These are phyloP conservation scores for Entomobrya multifasciata DNA, from an alignment of 2,888 invertebrate genomes.

Conservation along the genomic window DNA sequence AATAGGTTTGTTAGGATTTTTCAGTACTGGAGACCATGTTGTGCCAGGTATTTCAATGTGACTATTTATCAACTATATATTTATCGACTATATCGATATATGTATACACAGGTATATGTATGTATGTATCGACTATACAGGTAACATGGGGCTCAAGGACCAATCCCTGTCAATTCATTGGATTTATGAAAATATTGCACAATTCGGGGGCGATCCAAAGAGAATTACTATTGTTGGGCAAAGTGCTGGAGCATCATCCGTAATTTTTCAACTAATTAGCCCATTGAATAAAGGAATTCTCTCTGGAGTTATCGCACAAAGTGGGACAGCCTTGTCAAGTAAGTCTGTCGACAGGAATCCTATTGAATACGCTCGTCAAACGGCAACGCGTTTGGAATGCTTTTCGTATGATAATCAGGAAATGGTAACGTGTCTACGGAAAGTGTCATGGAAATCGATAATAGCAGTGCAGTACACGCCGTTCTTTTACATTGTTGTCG, in stretches of 20 bases:
- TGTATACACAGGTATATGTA: neutral
- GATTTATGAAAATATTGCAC: conserved; percentile 42
- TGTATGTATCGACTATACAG: neutral
- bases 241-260: conserved; percentile 53
- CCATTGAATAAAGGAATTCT: conserved; percentile 54
- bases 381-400: conserved; percentile 37
- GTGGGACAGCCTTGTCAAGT: conserved; percentile 32
- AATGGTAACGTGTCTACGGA: conserved; percentile 24
- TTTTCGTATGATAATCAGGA: neutral
- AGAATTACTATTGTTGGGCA: neutral
- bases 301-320: conserved; percentile 55
- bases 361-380: neutral
- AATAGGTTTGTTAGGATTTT: neutral
- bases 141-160: neutral
- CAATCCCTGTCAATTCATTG: neutral
- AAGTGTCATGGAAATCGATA: conserved; percentile 3
- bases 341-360: conserved; percentile 45
- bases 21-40: neutral
- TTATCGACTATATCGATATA: no score
- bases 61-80: no score
- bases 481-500: no score
- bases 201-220: conserved; percentile 17
- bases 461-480: conserved; percentile 41
- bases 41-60: neutral
- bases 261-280: conserved; percentile 37